Base-by-base conservation (phyloP, 1,140 invertebrate genomes). In the Onthophagus taurus region DNA sequence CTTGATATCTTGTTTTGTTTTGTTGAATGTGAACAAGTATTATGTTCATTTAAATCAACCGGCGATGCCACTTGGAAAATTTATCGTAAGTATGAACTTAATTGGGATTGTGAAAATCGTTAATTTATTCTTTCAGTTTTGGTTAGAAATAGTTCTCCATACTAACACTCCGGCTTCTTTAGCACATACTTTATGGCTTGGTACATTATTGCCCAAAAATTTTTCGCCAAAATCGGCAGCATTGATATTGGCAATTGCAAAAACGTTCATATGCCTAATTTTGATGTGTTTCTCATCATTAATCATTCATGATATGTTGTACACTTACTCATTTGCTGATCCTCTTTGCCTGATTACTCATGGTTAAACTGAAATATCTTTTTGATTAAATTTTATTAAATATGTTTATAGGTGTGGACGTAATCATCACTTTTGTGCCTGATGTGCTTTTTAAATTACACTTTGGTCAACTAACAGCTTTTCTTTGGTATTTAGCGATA, bases 391-490 rank as follows among this genome's bases (percentile, higher is more conserved):
- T 21, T 37, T 37, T 5, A n/a, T 36, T 36, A 14, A 8, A 6
- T 46, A 8, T 38, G 8, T 20, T 43, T 49, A 21, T 17, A 42
- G 39, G 45, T 45, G 38, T 59, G 54, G 65, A 43, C 12, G 6
- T 31, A 31, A n/a, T 43, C 4, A 31, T 41, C 13, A 14, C 24
- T n/a, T 41, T 41, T 9, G 21, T 41, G 2, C 37, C 37, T 24
- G 37, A 41, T 16, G 24, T 41, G 4, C 16, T 41, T 1, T 29
- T 14, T 17, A 8, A 24, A 1, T 26, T 8, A 14, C 6, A n/a
- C 8, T 26, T 41, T 8, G 14, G 37, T 12, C 5, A 17, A 14
- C 4, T 26, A 9, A 26, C 29, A 8, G 16, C 18, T 7, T 1
- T 41, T 11, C 9, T 24, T 11, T 41, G 37, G 37, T 41, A 41